phyloP scores from a whole-genome alignment of 2,797 vertebrate genomes.

The Serranus cabrilla region DNA sequence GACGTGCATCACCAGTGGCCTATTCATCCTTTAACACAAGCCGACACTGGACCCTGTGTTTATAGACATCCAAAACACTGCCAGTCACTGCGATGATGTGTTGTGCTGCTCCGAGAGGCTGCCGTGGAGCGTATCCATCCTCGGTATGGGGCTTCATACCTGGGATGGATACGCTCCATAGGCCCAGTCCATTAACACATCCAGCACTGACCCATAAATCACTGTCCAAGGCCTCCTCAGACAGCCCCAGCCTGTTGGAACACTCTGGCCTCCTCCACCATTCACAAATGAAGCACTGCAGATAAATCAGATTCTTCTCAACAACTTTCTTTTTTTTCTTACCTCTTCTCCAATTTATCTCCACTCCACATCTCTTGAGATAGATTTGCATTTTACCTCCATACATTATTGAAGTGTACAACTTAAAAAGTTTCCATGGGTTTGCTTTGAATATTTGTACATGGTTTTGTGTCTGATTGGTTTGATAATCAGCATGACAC shows the following conservation, averaged over 20 bases:
- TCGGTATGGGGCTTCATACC: conserved; percentile 55
- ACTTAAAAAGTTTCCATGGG: not conserved
- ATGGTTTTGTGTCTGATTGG: no score
- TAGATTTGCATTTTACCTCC: conserved; percentile 43
- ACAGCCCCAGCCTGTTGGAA: conserved; percentile 73
- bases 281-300: conserved; percentile 69
- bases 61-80: conserved; percentile 54
- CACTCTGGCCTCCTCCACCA: conserved; percentile 66
- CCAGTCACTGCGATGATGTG: conserved; percentile 62
- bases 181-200: conserved; percentile 84
- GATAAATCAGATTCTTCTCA: conserved; percentile 76
- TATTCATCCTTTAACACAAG: conserved; percentile 58
- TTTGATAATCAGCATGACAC: conserved; percentile 16
- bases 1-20: conserved; percentile 46
- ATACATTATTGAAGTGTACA: conserved; percentile 16
- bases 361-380: conserved; percentile 38
- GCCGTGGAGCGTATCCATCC: conserved; percentile 59
- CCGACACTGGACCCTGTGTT: conserved; percentile 60
- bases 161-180: conserved; percentile 77
- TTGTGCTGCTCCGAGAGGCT: conserved; percentile 45
- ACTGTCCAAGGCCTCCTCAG: conserved; percentile 79
- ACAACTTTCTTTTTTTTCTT: conserved; percentile 62
- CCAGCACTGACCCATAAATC: conserved; percentile 83
- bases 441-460: conserved; percentile 20
- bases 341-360: conserved; percentile 44